Evolutionary conservation across 2,113 vertebrate genomes (phyloP), one percentile per base, ranked within the genome.

Genomic region (Pedionomus torquatus): DNA sequence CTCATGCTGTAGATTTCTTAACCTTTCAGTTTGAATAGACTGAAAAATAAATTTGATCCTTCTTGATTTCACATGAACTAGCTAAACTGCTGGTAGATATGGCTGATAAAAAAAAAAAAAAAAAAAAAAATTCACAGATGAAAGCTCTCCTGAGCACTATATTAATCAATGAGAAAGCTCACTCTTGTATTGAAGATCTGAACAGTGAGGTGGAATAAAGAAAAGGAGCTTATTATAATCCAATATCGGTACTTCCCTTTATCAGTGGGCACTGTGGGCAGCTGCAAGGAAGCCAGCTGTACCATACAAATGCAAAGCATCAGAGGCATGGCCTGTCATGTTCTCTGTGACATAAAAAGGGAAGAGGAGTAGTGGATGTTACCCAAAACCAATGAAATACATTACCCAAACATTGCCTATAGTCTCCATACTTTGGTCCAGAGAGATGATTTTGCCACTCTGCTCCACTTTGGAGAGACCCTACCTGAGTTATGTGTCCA

Each of bases 241-340:
- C 14, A 35, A 0, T 18, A 26, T 7, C 1, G 1, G 13, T 51
- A 63, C 25, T 65, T 54, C 21, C 28, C 8, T 83, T 52, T 63
- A 17, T 5, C 33, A 41, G 16, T 11, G 20, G 46, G 21, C 31
- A 25, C 26, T 46, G 41, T 19, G n/a, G 16, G 31, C 26, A 77
- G 24, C 33, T 82, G 41, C 58, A 51, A 51, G 55, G 43, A 43
- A 43, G 49, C 5, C 19, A 54, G 24, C 6, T 57, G 10, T 26
- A 2, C 23, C 19, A n/a, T 33, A 41, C 13, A 44, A 58, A 19
- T 41, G 17, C 24, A 31, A 33, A 26, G 5, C 1, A 0, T 17
- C 33, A 39, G 18, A 41, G 24, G 3, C 19, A 37, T 0, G 0
- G 13, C 30, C 13, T 60, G 33, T 19, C 35, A 54, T 37, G 20